These are phyloP conservation scores for Pycnonotus jocosus DNA, from an alignment of 2,113 vertebrate species.

Conservation along the genomic window DNA sequence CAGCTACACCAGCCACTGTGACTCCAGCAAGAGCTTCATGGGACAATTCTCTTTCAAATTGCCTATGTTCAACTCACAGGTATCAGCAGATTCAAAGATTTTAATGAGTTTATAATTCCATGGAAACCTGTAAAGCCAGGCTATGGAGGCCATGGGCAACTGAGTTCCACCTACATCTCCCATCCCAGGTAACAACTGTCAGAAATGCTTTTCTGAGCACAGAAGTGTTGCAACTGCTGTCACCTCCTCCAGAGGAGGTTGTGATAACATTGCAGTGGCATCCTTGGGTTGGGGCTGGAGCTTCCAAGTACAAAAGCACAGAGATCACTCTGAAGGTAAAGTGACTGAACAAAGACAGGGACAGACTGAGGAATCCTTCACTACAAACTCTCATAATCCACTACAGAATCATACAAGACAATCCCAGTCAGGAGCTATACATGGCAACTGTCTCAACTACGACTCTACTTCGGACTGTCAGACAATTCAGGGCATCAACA, in stretches of 20 bases:
- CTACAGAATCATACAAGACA: background rate
- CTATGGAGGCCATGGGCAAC: fast-evolving
- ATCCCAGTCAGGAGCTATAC: background rate
- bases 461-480: background rate
- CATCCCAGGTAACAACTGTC: background rate
- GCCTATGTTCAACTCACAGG: background rate
- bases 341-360: background rate
- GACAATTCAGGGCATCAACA: background rate
- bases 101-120: background rate
- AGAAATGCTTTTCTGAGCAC: background rate
- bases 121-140: background rate
- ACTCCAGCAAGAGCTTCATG: background rate
- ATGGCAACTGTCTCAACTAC: background rate
- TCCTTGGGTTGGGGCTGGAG: background rate
- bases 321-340: background rate
- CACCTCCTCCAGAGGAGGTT: background rate
- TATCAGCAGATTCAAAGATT: background rate
- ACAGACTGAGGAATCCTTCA: background rate
- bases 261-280: background rate
- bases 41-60: background rate
- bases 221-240: background rate
- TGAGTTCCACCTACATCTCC: background rate
- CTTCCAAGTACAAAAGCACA: background rate
- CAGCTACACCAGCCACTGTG: background rate
- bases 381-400: background rate